Evolutionary conservation across 2,797 vertebrate genomes (phyloP).

Genomic region (Echiichthys vipera): DNA sequence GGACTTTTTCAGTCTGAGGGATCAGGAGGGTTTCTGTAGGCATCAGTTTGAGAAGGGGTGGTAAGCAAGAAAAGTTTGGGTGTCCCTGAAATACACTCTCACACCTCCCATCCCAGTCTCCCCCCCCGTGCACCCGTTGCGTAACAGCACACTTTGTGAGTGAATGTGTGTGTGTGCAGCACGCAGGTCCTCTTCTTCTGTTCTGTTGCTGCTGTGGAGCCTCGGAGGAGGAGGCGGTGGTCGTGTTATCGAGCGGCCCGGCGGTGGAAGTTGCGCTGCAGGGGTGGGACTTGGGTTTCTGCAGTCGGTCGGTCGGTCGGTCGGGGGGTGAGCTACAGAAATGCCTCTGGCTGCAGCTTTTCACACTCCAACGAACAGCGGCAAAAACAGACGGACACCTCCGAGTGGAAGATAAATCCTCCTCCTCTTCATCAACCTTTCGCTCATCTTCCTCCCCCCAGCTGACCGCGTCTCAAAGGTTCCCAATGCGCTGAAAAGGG

Average conservation of each 20-base stretch:
- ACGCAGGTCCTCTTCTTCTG: constrained; percentile 18
- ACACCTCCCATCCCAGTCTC: constrained; percentile 1
- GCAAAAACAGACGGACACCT: constrained; percentile 43
- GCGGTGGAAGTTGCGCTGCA: constrained; percentile 83
- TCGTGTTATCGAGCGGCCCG: constrained; percentile 54
- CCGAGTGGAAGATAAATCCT: constrained; percentile 39
- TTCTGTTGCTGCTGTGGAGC: constrained; percentile 42
- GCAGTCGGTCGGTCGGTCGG: constrained; percentile 67
- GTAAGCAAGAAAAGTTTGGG: constrained; percentile 40
- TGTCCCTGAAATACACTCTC: constrained; percentile 9
- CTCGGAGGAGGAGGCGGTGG: constrained; percentile 44
- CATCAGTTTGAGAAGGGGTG: background rate
- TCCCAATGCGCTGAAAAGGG: constrained; percentile 55
- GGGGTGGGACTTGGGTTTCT: constrained; percentile 80
- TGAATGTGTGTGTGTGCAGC: background rate
- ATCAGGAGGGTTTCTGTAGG: background rate
- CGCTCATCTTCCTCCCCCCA: constrained; percentile 19
- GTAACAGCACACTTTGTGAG: constrained; percentile 31
- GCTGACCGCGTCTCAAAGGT: constrained; percentile 23
- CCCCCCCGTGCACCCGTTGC: constrained; percentile 30
- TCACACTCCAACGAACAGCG: constrained; percentile 49
- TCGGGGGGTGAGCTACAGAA: constrained; percentile 44
- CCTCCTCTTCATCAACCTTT: constrained; percentile 1
- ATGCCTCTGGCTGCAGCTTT: constrained; percentile 70
- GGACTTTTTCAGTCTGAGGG: too few relatives aligned